phyloP scores from a whole-genome alignment of 2,797 vertebrate genomes.

The Phoeniculus purpureus region DNA sequence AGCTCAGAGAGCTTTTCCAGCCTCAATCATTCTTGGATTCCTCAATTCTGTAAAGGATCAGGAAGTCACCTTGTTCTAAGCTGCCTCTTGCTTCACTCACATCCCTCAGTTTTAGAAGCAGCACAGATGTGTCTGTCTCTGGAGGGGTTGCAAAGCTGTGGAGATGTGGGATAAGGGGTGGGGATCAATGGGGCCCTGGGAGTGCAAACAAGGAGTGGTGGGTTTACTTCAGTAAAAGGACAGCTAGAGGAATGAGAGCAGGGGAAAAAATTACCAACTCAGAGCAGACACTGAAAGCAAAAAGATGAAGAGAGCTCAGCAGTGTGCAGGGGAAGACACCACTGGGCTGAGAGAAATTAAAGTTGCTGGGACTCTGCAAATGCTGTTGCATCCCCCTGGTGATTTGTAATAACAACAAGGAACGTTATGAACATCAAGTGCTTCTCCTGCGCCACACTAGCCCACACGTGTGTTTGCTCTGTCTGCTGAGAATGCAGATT shows the following conservation, averaged over 20 bases:
- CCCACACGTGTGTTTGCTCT: neutral
- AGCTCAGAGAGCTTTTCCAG: too few species aligned
- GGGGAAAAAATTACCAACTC: neutral
- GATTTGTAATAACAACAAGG: neutral
- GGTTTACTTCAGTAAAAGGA: neutral
- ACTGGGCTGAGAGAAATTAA: neutral
- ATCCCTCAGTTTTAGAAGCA: neutral
- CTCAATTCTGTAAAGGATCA: too few species aligned
- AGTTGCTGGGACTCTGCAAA: neutral
- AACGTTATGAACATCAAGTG: neutral
- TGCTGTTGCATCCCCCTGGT: neutral
- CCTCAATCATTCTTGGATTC: too few species aligned
- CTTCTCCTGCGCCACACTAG: neutral
- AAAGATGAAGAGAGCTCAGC: neutral
- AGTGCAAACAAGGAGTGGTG: neutral
- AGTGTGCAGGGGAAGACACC: neutral
- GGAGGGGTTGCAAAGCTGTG: too few species aligned
- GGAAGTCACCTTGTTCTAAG: neutral
- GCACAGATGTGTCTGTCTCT: rapidly evolving
- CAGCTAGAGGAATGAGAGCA: neutral
- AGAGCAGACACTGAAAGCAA: neutral
- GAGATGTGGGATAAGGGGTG: too few species aligned
- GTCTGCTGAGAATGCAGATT: neutral
- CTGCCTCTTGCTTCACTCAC: neutral
- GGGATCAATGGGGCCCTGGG: too few species aligned